phyloP scores from a whole-genome alignment of 2,113 vertebrate genomes.

The Picathartes gymnocephalus region DNA sequence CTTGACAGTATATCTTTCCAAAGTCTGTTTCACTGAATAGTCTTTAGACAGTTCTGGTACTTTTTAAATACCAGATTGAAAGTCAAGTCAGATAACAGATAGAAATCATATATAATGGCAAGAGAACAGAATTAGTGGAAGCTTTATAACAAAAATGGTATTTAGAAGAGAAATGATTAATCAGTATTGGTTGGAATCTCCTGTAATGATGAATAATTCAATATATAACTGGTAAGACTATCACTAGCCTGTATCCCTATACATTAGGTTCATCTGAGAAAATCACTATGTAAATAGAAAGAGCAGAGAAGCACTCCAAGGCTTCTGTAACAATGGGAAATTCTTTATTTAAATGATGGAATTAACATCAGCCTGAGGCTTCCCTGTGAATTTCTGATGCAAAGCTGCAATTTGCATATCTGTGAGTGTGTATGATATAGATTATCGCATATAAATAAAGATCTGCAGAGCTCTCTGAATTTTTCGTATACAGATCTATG shows the following conservation, averaged over 20 bases:
- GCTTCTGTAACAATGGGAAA: constrained; percentile 21
- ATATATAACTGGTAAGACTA: constrained; percentile 21
- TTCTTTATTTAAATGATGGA: constrained; percentile 63
- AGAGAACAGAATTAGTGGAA: constrained; percentile 45
- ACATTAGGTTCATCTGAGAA: constrained; percentile 30
- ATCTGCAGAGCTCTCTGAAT: neutral
- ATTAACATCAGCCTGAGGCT: constrained; percentile 59
- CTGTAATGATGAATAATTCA: constrained; percentile 59
- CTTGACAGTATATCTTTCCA: constrained; percentile 52
- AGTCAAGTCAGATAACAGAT: constrained; percentile 31
- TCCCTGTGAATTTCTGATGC: constrained; percentile 45
- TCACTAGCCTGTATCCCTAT: constrained; percentile 1
- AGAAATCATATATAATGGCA: constrained; percentile 32
- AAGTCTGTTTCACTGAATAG: constrained; percentile 44
- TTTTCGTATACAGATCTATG: neutral
- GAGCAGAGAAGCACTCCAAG: constrained; percentile 38
- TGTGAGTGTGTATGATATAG: constrained; percentile 35
- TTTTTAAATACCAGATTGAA: constrained; percentile 45
- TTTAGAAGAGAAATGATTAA: constrained; percentile 36
- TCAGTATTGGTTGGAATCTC: constrained; percentile 36
- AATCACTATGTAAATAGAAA: constrained; percentile 48
- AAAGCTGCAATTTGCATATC: constrained; percentile 55
- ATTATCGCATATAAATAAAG: constrained; percentile 45
- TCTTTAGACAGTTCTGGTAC: constrained; percentile 29
- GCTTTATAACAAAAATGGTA: neutral